A percentile compares a stretch with the other conserved stretches of the same genome.
Conservation (phyloP, 2,888 invertebrate genomes). For the Trichopria drosophilae region DNA sequence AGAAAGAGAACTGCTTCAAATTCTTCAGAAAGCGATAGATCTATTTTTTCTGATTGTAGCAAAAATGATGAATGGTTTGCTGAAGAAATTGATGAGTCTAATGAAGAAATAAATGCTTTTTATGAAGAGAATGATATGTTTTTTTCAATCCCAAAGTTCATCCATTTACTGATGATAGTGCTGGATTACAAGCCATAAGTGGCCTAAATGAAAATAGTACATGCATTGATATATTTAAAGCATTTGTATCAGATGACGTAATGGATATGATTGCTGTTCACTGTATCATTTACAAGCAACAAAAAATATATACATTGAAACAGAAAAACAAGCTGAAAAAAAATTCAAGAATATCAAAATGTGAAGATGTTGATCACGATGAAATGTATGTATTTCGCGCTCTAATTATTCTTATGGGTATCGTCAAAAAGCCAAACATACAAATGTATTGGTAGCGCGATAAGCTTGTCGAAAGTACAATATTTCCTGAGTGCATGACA, state of each 20-base stretch:
- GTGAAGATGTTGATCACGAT: not conserved
- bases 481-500: not conserved
- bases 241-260: not conserved
- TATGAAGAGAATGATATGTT: not conserved
- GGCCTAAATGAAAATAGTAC: no score
- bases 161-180: not conserved
- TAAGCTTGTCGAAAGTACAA: not conserved
- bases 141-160: not conserved
- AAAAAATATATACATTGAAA: not conserved
- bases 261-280: constrained; percentile 1
- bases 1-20: no score
- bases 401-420: no score
- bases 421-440: constrained; percentile 1
- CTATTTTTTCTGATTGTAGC: no score
- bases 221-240: no score
- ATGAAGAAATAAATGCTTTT: not conserved
- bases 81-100: no score
- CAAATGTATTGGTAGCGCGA: not conserved
- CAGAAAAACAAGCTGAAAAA: no score
- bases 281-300: not conserved
- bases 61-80: no score
- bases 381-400: constrained; percentile 1
- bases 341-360: not conserved
- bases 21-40: no score
- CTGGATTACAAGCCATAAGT: not conserved